Evolutionary conservation across 2,888 invertebrate genomes (phyloP), one percentile per base, ranked within the genome.

Genomic region (Pycnomerus fuliginosus): DNA sequence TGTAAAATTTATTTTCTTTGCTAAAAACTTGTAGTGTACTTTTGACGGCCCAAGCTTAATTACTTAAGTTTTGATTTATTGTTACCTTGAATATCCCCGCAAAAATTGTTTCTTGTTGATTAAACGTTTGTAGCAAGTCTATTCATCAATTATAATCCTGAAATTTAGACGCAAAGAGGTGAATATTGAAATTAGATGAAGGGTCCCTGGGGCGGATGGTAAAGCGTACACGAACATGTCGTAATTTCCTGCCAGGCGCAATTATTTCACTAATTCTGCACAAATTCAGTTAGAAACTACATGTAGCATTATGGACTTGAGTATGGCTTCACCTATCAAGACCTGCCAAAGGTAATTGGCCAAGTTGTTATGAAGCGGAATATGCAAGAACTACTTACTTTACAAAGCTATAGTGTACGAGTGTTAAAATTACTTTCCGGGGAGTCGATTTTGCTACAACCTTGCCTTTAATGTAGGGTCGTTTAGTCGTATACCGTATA

Each of bases 191-290:
- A 17, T 32, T 16, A 40, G 32, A 40, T 40, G 32, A 40, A 40
- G 32, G 31, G 32, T 32, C 25, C 24, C 24, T 13, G 13, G 15
- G 16, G 16, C 25, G 8, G 14, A 31, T 10, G 8, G 20, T 35
- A 23, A 28, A 22, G 28, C 36, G 22, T 14, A 36, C 43, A 44
- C 29, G 34, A 45, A 36, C 36, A 42, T 32, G 32, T 32, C 30
- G 46, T 43, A 52, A 52, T 52, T 49, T 50, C 47, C 52, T 50
- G 49, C 34, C 47, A 43, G 33, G 35, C 22, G 44, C 47, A 52
- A 52, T 50, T 52, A 52, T 50, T 52, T 44, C 34, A 14, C 43
- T 50, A 52, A 52, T 52, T 44, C 48, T 12, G 36, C 44, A 34
- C 39, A 49, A 49, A 52, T 49, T 52, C 40, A 38, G 32, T 50